phyloP scores from a whole-genome alignment of 2,113 vertebrate species.

The Misgurnus mizolepis region DNA sequence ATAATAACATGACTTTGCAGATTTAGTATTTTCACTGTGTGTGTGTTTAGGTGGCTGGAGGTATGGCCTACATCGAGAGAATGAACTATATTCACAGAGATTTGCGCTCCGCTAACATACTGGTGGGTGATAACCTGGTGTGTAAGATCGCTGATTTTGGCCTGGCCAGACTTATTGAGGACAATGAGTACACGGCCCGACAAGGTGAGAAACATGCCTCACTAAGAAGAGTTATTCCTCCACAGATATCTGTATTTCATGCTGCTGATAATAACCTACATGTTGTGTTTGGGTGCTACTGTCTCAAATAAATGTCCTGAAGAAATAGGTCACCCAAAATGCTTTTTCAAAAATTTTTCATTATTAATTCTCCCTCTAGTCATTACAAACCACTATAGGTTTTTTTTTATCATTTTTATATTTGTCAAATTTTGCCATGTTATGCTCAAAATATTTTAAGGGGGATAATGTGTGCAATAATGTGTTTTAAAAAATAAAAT shows the following conservation, averaged over 20 bases:
- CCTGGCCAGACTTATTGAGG: slow-evolving; percentile 93
- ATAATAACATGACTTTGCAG: background rate
- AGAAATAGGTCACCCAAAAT: background rate
- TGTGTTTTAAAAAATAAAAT: no score
- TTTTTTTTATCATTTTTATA: no score
- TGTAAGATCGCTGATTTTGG: slow-evolving; percentile 98
- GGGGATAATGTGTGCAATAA: no score
- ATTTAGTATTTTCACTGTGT: slow-evolving; percentile 6
- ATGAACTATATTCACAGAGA: slow-evolving; percentile 99
- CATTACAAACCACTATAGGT: no score
- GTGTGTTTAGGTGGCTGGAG: slow-evolving; percentile 83
- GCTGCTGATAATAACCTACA: background rate
- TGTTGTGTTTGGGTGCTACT: background rate
- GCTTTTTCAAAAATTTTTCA: no score
- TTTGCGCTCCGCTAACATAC: slow-evolving; percentile 93
- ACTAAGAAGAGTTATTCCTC: background rate
- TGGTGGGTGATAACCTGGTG: slow-evolving; percentile 91
- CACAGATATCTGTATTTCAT: background rate
- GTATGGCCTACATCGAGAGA: slow-evolving; percentile 97
- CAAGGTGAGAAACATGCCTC: slow-evolving; percentile 80
- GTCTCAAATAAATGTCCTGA: no score
- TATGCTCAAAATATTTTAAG: no score
- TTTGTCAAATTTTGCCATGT: no score
- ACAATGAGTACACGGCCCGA: slow-evolving; percentile 96
- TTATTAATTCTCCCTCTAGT: no score